Evolutionary conservation across 2,888 invertebrate genomes (phyloP).

Genomic region (Stenodera caucasica): DNA sequence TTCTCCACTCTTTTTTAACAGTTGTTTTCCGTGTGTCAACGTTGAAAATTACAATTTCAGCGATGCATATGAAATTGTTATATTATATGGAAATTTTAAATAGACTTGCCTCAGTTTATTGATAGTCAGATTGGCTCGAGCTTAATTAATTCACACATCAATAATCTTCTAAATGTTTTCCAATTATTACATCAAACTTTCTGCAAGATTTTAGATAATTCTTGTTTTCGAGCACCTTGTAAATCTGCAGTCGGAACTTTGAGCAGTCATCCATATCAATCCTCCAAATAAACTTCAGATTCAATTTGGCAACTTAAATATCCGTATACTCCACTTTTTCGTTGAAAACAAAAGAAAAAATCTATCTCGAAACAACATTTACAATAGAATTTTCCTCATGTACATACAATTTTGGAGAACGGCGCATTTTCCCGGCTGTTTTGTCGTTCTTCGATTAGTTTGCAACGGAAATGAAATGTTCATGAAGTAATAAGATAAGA

Average conservation of each 20-base stretch:
- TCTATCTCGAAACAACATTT: background rate
- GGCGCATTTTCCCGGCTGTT: too few species aligned
- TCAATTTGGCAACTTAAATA: background rate
- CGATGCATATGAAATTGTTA: conserved; percentile 20
- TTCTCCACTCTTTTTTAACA: background rate
- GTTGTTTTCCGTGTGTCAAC: background rate
- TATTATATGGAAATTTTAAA: conserved; percentile 23
- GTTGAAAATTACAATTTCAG: conserved; percentile 14
- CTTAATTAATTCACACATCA: background rate
- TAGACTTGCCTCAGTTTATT: conserved; percentile 16
- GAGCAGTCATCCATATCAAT: background rate
- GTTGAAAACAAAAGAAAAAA: background rate
- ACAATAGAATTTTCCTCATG: too few species aligned
- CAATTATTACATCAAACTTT: background rate
- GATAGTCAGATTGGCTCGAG: background rate
- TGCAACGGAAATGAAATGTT: background rate
- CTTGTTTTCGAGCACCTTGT: background rate
- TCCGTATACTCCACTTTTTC: background rate
- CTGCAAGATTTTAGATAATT: background rate
- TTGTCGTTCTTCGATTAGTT: background rate
- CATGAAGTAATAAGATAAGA: conserved; percentile 36
- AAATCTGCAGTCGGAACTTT: background rate
- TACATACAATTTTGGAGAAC: too few species aligned
- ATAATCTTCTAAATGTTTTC: background rate
- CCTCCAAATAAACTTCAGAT: background rate